A percentile compares a stretch with the other conserved stretches of the same genome.
phyloP scores from a whole-genome alignment of 2,888 invertebrate species.

The Drosophila pseudotakahashii region DNA sequence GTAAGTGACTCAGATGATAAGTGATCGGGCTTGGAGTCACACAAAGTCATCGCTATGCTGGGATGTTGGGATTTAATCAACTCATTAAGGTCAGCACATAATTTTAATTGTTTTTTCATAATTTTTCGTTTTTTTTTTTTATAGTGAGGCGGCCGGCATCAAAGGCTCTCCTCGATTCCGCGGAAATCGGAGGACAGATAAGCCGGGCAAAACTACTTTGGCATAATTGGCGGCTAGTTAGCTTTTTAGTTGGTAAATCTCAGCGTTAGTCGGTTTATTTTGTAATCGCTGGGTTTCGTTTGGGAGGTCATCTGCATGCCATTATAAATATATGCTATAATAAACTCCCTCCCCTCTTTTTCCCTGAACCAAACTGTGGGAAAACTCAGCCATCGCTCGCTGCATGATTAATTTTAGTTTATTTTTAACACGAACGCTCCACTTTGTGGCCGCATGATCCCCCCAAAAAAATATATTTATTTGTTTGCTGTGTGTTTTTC shows the following conservation, averaged over 20 bases:
- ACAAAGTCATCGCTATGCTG: slow-evolving; percentile 13
- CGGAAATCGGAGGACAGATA: slow-evolving; percentile 62
- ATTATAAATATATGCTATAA: slow-evolving; percentile 12
- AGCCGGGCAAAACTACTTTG: slow-evolving; percentile 41
- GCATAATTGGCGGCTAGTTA: slow-evolving; percentile 73
- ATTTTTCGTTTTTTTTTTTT: slow-evolving; percentile 10
- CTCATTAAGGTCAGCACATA: slow-evolving; percentile 72
- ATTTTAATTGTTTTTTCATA: slow-evolving; percentile 69
- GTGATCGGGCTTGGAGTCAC: slow-evolving; percentile 10
- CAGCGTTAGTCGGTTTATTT: slow-evolving; percentile 42
- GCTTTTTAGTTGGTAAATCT: slow-evolving; percentile 46
- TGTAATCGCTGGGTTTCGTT: slow-evolving; percentile 43
- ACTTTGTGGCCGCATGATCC: slow-evolving; percentile 40
- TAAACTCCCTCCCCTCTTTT: slow-evolving; percentile 20
- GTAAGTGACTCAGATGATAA: slow-evolving; percentile 59
- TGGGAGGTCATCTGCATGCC: slow-evolving; percentile 18
- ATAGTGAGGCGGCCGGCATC: slow-evolving; percentile 56
- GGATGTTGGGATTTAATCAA: slow-evolving; percentile 46
- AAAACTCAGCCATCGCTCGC: slow-evolving; percentile 33
- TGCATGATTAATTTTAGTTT: slow-evolving; percentile 74
- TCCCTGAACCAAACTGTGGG: slow-evolving; percentile 19
- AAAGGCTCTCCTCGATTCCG: slow-evolving; percentile 57
- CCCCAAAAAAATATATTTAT: slow-evolving; percentile 45
- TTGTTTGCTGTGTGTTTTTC: slow-evolving; percentile 62
- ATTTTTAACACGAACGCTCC: slow-evolving; percentile 60